Base-by-base conservation (phyloP, 2,888 invertebrate species). In the Chrysina gloriosa region DNA sequence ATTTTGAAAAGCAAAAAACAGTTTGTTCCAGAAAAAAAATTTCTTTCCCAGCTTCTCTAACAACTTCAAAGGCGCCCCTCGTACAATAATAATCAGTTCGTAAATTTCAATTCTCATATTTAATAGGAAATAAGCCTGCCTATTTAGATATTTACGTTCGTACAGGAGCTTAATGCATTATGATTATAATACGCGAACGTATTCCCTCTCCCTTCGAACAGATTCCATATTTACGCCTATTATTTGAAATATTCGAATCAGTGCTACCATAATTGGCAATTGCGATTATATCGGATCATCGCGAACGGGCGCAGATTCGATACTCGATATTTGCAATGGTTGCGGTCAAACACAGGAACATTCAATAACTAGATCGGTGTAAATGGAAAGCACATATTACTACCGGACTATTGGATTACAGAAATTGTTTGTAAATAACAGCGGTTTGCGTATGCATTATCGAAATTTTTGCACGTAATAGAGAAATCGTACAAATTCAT, bases 211-310 rank as follows among this genome's bases (percentile, higher is more conserved):
- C 19, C 3, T 11, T 9, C 45, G 9, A 45, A 16, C 19, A 19
- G 21, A 11, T 5, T 27, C 0, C 11, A 6, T 36, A 6, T 39
- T 56, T 16, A 14, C 25, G 21, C 23, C 56, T 9, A 36, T 5
- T 39, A 23, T 39, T 39, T 23, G 56, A 11, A n/a, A 56, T 11
- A 36, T 36, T 56, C 11, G 7, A 27, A 56, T 56, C 36, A 39
- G 56, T 39, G 56, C 39, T 56, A 56, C 36, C 56, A 56, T 56
- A 70, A 70, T 70, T 68, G 70, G 63, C 63, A 31, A 27, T 34
- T 65, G 65, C 65, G 63, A 70, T 70, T 70, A 70, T 56, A 36
- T 54, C 48, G 54, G 47, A 68, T 68, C 65, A 65, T 63, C 61
- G 36, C 67, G 58, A 47, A n/a, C n/a, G 56, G 23, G 31, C 42